phyloP scores from a whole-genome alignment of 2,113 vertebrate species.

The Poicephalus meyeri region DNA sequence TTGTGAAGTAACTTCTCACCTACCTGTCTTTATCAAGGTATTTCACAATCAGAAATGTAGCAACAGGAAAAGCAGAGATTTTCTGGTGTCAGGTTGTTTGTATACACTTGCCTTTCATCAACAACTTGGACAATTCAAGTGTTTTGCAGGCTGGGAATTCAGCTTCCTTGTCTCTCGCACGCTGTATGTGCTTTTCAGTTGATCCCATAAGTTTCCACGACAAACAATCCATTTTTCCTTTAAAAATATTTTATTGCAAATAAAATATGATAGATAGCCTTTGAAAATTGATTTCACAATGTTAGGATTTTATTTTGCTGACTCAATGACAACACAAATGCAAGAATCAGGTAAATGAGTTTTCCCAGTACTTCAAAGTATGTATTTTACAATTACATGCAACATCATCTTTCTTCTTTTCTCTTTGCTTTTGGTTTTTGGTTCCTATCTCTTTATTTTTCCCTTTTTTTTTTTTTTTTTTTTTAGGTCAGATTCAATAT shows the following conservation, averaged over 20 bases:
- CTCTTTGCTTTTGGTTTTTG: neutral
- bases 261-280: neutral
- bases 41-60: neutral
- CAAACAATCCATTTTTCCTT: neutral
- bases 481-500: conserved; percentile 69
- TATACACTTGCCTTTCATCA: neutral
- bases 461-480: neutral
- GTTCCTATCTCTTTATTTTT: conserved; percentile 1
- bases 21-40: neutral
- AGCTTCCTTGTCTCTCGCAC: neutral
- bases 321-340: neutral
- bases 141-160: neutral
- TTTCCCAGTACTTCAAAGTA: neutral
- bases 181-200: neutral
- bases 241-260: neutral
- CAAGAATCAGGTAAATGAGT: neutral
- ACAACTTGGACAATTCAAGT: neutral
- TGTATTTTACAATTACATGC: neutral
- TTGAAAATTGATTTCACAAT: neutral
- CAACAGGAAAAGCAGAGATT: neutral
- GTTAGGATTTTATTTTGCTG: neutral
- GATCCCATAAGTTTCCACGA: neutral
- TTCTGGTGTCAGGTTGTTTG: neutral
- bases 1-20: neutral
- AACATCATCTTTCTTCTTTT: neutral